These are phyloP conservation scores for Augiades crinisus DNA, from an alignment of 2,888 invertebrate genomes.

Conservation along the genomic window DNA sequence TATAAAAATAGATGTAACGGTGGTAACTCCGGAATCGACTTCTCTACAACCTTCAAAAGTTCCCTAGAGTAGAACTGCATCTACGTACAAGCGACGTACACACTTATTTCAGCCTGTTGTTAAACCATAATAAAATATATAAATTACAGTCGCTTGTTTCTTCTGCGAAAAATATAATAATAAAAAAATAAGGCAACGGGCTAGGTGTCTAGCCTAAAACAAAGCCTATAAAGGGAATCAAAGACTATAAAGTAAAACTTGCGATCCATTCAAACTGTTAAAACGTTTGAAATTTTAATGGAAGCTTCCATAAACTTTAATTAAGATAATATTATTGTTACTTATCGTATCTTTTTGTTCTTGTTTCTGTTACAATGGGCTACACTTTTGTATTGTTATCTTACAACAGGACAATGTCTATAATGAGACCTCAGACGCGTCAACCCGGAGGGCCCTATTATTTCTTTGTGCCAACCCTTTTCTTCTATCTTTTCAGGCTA, in stretches of 20 bases:
- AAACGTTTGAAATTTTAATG: not conserved
- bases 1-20: too few relatives aligned
- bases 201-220: too few relatives aligned
- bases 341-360: not conserved
- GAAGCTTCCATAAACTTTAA: not conserved
- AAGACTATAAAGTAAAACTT: not conserved
- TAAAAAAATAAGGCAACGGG: too few relatives aligned
- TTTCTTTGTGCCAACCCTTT: conserved; percentile 13
- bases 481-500: not conserved
- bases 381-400: conserved; percentile 7
- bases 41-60: too few relatives aligned
- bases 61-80: too few relatives aligned
- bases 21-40: too few relatives aligned
- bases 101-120: too few relatives aligned
- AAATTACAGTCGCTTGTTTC: too few relatives aligned
- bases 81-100: too few relatives aligned
- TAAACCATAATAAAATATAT: too few relatives aligned
- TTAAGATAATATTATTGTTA: not conserved
- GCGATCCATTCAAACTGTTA: not conserved
- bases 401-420: not conserved
- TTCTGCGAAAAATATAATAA: too few relatives aligned
- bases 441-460: conserved; percentile 1
- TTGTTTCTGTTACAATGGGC: not conserved
- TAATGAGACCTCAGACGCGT: conserved; percentile 2
- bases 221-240: too few relatives aligned